Base-by-base conservation (phyloP, 2,113 vertebrate species). In the Protomyctophum bolini region DNA sequence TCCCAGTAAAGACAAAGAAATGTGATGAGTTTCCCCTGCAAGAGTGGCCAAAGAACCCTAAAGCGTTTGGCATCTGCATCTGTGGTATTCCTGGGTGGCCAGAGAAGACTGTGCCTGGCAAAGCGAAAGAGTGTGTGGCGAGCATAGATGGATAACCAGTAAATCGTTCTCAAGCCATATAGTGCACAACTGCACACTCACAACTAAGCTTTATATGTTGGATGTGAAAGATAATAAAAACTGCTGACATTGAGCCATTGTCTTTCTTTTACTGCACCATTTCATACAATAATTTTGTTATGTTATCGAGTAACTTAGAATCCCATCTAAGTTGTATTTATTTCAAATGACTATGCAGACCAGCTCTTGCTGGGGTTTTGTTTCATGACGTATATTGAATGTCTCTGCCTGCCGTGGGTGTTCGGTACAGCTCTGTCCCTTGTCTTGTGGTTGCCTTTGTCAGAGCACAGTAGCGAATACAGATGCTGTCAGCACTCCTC, bases 11-110 rank as follows among this genome's bases (percentile, higher is more conserved):
- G 55, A 71, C 65, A 28, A 70, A 73, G 11, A 33, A 70, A 6
- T 29, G 48, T 6, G 70, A 85, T 7, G 55, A 64, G 11, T 86
- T 91, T 57, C 82, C 77, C 1, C 60, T 85, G 8, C 84, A 86
- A 52, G 76, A 83, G 7, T 88, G 86, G 82, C 75, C 63, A 2
- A 68, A 12, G 28, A 79, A 68, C 70, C 69, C 81, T 14, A 75
- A 83, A n/a, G 73, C 80, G 6, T 66, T 65, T 6, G 61, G 15
- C 0, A 0, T 70, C 75, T 75, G 73, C 62, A 64, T 72, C 33
- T 77, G 59, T 66, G 80, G 71, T 60, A 56, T 55, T 14, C 59
- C 70, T 59, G 59, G 56, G 58, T 58, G 76, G n/a, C 50, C 66
- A 51, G 79, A 82, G 69, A 84, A 82, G 63, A 48, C 47, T 14